Evolutionary conservation across 2,113 vertebrate species (phyloP), one percentile per base, ranked within the genome.

Genomic region (Peucedramus taeniatus): DNA sequence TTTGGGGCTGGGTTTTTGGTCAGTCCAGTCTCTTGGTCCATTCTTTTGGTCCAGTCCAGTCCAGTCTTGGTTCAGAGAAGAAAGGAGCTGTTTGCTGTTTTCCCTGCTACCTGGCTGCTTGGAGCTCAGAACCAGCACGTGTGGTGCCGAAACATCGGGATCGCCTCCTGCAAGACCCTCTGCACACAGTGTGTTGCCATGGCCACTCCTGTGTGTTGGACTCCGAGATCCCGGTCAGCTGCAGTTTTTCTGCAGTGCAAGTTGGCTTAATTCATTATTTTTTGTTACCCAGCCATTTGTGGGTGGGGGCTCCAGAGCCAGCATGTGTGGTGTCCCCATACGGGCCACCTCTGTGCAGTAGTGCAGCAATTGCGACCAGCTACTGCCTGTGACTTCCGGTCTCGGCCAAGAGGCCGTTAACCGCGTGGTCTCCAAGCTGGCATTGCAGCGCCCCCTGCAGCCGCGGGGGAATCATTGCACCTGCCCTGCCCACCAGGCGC

Each of bases 141-240:
- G 19, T 42, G 24, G 24, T 1, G 0, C 75, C 0, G 1, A 78
- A 78, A 42, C 5, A 42, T 9, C 1, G 0, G 11, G 31, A 64
- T 2, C 1, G 1, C 7, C 33, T 64, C 37, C 11, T 0, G 0
- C 14, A 2, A 2, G 37, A 28, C 31, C 37, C 24, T 79, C 37
- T 44, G 31, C 3, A 2, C 0, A 4, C 19, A 53, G 30, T 3
- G 5, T 42, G 19, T 64, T 22, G 13, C 57, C 5, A 3, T 0
- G 1, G 53, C 31, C 53, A 21, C 12, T 33, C 53, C 53, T 50
- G 18, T 63, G 30, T 28, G 15, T 23, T 53, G 19, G 24, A n/a
- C 37, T 78, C 37, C 1, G 2, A 78, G 31, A 53, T 64, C 31
- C 31, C 7, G 13, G 19, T 42, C 47, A n/a, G 19, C 24, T 53